Evolutionary conservation across 2,113 vertebrate genomes (phyloP), one percentile per base, ranked within the genome.

Genomic region (Marmota monax): DNA sequence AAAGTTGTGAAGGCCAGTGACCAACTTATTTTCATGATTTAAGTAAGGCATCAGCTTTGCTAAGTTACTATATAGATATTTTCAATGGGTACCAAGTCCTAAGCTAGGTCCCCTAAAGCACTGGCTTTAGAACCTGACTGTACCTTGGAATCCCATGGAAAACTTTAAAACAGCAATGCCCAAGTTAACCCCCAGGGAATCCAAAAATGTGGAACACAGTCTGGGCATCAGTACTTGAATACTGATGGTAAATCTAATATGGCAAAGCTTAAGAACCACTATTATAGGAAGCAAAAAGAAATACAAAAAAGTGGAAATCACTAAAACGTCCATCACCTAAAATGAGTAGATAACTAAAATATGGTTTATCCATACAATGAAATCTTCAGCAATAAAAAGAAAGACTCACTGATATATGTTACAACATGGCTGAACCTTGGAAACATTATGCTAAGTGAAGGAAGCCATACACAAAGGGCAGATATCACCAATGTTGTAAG

Each of bases 11-110:
- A 88, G 87, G 61, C 67, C 74, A 90, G n/a, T 63, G n/a, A 80
- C 45, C 88, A 97, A 74, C 56, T 37, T 84, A 56, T 51, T 95
- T 70, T 84, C 69, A 82, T 53, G 27, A 87, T 29, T 94, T 87
- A 51, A 58, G 17, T 63, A 67, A 96, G 39, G 73, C n/a, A 45
- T 53, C 74, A 70, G 48, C 79, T 80, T 61, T 84, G 48, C 95
- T 84, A 84, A 56, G 73, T 58, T 78, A 82, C 61, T 78, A 18
- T 9, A 58, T 4, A 22, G 69, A 63, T 48, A 76, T 7, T 14
- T 58, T 39, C 37, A 63, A 13, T 14, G 4, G 88, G 34, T 67
- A 78, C 32, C 48, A 77, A 78, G 76, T 37, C 92, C 37, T 51
- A 4, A 84, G 48, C 5, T 72, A 67, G 65, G 48, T 42, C 14